Evolutionary conservation across 2,888 invertebrate species (phyloP), one percentile per base, ranked within the genome.

Genomic region (Leptinotarsa tumamoca): DNA sequence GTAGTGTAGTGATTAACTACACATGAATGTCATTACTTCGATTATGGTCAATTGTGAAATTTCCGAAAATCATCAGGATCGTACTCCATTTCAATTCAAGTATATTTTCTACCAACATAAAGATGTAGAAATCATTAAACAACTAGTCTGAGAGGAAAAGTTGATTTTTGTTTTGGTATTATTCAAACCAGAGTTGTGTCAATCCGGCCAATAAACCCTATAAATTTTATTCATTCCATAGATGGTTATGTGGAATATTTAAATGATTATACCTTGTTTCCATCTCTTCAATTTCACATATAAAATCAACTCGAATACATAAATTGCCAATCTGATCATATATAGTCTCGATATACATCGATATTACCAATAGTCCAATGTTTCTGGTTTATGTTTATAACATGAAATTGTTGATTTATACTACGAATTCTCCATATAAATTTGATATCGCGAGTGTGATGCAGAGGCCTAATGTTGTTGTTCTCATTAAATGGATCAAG

Each of bases 241-340:
- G 75, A 77, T 68, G 79, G 73, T 72, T 74, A 77, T 74, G 72
- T 54, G 67, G 71, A 74, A 71, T 74, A 72, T 72, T 76, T 67
- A 79, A 79, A 77, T 74, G 75, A 74, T 71, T 72, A 58, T 63
- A 77, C 74, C 79, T 71, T 67, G 75, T 74, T 74, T 71, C 68
- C 68, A 75, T 77, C 68, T 54, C 73, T 73, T 73, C 73, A 71
- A 77, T 79, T 79, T 77, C 77, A 79, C 79, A 77, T 79, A 77
- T 77, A 79, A 77, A 79, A 68, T 77, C 75, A 75, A 73, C 63
- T 67, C 58, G 66, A 68, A 72, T 77, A 72, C 74, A 79, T 79
- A 79, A 79, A 77, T 79, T 77, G 77, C 71, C 77, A 75, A 75
- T 66, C 67, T 51, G 70, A 75, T 63, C 79, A 74, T 76, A 78